Percentiles rank a stretch among this genome's conserved stretches.
Conservation (phyloP, 2,797 vertebrate genomes). For the Apogon talboti region DNA sequence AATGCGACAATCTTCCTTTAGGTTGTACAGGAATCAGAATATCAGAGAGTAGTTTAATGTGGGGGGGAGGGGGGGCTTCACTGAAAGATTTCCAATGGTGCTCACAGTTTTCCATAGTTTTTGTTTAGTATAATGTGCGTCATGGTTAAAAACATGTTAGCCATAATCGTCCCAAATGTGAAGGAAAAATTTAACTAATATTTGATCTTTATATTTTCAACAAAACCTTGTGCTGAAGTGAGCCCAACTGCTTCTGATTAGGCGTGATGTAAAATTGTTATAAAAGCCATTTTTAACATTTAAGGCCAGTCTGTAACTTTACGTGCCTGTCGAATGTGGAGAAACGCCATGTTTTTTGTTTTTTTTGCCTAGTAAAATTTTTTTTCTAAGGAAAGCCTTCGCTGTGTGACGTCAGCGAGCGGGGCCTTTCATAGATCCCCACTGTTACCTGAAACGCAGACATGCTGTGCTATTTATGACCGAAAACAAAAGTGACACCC, state of each 20-base stretch:
- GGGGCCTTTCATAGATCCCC: too few relatives aligned
- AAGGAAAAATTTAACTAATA: not conserved
- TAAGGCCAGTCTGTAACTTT: conserved; percentile 66
- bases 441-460: not conserved
- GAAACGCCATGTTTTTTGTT: conserved; percentile 16
- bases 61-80: conserved; percentile 39
- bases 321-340: conserved; percentile 53
- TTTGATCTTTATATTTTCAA: not conserved
- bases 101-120: conserved; percentile 46
- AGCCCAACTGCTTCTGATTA: conserved; percentile 26
- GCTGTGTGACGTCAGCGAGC: too few relatives aligned
- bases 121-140: conserved; percentile 12
- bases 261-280: conserved; percentile 28
- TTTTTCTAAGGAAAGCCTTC: too few relatives aligned
- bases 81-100: conserved; percentile 56
- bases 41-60: conserved; percentile 18
- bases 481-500: conserved; percentile 15
- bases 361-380: not conserved
- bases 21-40: conserved; percentile 21
- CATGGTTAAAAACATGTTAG: conserved; percentile 14
- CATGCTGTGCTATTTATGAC: not conserved
- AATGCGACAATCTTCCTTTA: conserved; percentile 20
- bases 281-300: conserved; percentile 60
- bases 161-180: conserved; percentile 14
- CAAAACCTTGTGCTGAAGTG: conserved; percentile 18